A percentile compares a stretch with the other conserved stretches of the same genome.
phyloP scores from a whole-genome alignment of 2,113 vertebrate species.

The Bubo blakistoni region DNA sequence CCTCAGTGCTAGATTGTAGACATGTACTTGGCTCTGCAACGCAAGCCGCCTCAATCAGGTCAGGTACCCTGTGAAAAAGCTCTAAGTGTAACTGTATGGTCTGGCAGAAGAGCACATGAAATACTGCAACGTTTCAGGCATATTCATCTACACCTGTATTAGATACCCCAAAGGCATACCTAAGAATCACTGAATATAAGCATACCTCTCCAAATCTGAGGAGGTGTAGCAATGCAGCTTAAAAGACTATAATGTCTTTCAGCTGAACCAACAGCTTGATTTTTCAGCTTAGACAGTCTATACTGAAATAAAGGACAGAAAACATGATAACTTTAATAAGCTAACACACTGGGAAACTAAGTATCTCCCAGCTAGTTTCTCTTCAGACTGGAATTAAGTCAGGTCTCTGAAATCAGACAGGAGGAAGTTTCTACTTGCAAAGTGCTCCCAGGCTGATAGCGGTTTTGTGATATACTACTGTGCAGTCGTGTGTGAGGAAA shows the following conservation, averaged over 20 bases:
- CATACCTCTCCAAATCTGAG: neutral
- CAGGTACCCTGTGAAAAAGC: neutral
- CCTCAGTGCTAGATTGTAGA: neutral
- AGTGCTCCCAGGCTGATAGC: neutral
- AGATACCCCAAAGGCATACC: neutral
- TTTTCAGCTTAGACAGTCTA: neutral
- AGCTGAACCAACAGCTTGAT: neutral
- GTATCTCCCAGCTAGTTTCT: neutral
- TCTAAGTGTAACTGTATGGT: neutral
- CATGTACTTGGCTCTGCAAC: neutral
- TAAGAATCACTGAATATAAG: neutral
- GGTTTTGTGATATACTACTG: neutral
- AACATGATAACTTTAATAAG: neutral
- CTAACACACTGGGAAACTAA: neutral
- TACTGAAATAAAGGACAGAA: neutral
- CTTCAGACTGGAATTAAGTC: neutral
- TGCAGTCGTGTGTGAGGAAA: neutral
- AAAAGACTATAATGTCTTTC: neutral
- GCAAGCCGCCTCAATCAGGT: neutral
- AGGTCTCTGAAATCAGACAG: neutral
- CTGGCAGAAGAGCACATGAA: neutral
- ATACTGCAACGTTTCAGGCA: neutral
- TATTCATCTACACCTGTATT: neutral
- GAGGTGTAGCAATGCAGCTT: neutral
- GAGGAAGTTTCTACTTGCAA: neutral